Base-by-base conservation (phyloP, 2,888 invertebrate species). In the Tuta absoluta region DNA sequence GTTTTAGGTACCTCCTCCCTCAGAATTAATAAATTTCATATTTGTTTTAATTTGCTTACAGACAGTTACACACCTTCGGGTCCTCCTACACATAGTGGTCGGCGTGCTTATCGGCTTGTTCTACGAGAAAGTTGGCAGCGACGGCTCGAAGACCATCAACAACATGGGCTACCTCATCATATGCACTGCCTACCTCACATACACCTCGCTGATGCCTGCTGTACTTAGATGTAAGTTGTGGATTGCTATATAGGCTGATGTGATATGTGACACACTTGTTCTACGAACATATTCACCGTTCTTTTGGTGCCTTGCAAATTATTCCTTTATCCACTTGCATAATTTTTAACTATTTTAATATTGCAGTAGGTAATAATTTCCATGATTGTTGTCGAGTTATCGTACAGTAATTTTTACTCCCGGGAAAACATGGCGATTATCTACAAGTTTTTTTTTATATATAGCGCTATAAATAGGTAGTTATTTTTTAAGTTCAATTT, bases 131-230 rank as follows among this genome's bases (percentile, higher is more conserved):
- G 92, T 93, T 0, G 96, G 97, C 5, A 89, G 85, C 10, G 95
- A 96, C 80, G 96, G 94, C 11, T 94, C 94, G 0, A 96, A 95
- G 80, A 93, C 94, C 0, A 80, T 96, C 68, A 94, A 92, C 71
- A 97, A 97, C 84, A 80, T 96, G n/a, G 94, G 96, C 62, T 95
- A 93, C 80, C 84, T 95, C 3, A 76, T 96, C 37, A 86, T 95
- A 38, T 93, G 94, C 12, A 73, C 92, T 0, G 93, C 94, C 0
- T 97, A 96, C 82, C 88, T 96, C 14, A 93, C 93, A 81, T 97
- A 96, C 78, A 96, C 96, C 0, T 94, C 96, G 0, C 92, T 96
- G 76, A 96, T 97, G 95, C 97, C 97, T 0, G 96, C 95, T 3
- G 94, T 96, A 17, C 90, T 97, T n/a, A 94, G 93, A 87, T 96